phyloP scores from a whole-genome alignment of 2,797 vertebrate genomes.

The Sebastes minor region DNA sequence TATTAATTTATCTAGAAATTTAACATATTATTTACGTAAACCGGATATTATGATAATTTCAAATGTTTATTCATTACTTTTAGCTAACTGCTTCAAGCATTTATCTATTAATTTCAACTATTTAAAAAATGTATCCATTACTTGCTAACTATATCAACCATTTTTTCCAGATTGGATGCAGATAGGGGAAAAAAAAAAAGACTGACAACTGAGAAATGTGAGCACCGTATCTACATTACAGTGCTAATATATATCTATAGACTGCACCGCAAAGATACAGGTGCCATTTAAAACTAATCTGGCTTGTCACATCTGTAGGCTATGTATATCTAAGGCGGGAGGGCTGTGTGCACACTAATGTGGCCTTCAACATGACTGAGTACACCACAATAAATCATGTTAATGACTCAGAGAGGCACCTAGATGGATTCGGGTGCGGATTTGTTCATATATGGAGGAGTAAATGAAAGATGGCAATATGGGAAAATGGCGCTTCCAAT shows the following conservation, averaged over 20 bases:
- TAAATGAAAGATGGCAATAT: conserved; percentile 81
- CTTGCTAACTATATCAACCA: not conserved
- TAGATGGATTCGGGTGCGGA: conserved; percentile 55
- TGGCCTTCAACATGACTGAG: conserved; percentile 61
- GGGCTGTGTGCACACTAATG: conserved; percentile 58
- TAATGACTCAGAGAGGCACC: conserved; percentile 57
- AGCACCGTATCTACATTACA: not conserved
- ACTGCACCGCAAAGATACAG: conserved; percentile 38
- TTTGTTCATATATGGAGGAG: conserved; percentile 82
- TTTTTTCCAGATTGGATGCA: not conserved
- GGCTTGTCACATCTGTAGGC: conserved; percentile 47
- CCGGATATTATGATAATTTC: not conserved
- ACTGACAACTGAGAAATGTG: not conserved
- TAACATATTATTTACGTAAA: not conserved
- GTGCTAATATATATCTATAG: conserved; percentile 20
- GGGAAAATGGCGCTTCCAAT: conserved; percentile 72
- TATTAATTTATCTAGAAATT: not conserved
- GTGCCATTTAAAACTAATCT: conserved; percentile 61
- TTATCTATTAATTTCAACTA: not conserved
- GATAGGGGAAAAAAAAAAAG: not conserved
- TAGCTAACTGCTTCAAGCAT: not conserved
- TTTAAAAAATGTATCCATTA: not conserved
- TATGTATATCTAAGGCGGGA: conserved; percentile 51
- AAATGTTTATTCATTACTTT: not conserved
- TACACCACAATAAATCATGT: conserved; percentile 58